A percentile compares a stretch with the other conserved stretches of the same genome.
These are phyloP conservation scores for Sclerurus mexicanus DNA, from an alignment of 2,113 vertebrate species.

Conservation along the genomic window DNA sequence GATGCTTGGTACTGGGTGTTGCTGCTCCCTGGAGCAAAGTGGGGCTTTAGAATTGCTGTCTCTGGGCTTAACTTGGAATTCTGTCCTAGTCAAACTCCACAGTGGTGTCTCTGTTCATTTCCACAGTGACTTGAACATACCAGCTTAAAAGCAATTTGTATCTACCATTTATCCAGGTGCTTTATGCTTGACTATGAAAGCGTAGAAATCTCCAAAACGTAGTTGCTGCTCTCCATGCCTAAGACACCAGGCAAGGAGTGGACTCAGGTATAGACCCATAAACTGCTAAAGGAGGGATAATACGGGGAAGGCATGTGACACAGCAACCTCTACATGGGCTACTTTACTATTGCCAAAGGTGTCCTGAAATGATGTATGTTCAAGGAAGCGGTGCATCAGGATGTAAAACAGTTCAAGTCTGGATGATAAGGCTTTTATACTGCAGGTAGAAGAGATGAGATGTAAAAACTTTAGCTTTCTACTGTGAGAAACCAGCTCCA, in stretches of 20 bases:
- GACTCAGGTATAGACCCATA: neutral
- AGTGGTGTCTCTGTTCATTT: neutral
- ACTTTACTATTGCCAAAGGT: neutral
- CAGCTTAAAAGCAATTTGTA: neutral
- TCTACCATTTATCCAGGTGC: neutral
- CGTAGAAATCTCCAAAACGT: neutral
- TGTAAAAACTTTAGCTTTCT: neutral
- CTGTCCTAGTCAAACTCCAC: neutral
- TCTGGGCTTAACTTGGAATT: neutral
- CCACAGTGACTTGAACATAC: neutral
- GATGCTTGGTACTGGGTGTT: neutral
- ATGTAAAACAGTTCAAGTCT: neutral
- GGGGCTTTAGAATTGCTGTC: neutral
- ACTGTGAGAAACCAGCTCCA: neutral
- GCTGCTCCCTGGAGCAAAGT: neutral
- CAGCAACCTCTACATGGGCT: neutral
- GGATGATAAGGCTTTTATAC: neutral
- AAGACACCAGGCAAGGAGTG: neutral
- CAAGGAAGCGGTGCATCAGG: fast-evolving
- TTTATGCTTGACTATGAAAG: neutral
- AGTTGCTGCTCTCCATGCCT: neutral
- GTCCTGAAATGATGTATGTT: neutral
- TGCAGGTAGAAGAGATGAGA: neutral
- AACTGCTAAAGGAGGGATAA: neutral
- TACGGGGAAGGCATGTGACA: neutral